A percentile compares a stretch with the other conserved stretches of the same genome.
These are phyloP conservation scores for Matsumurasca onukii DNA, from an alignment of 1,140 invertebrate species.

Conservation along the genomic window DNA sequence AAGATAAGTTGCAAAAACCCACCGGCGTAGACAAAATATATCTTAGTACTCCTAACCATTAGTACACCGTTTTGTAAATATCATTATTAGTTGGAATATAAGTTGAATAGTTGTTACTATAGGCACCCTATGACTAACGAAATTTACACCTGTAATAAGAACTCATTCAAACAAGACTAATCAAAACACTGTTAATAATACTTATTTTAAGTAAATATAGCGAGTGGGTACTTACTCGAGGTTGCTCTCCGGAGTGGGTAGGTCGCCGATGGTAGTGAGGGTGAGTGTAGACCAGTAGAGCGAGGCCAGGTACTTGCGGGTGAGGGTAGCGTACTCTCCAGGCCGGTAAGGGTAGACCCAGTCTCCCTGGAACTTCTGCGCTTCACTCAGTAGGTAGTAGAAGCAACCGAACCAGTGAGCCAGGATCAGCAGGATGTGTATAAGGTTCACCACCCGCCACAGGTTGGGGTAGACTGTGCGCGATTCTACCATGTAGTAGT, in stretches of 20 bases:
- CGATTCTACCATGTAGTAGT: slow-evolving; percentile 95
- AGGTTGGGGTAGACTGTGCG: slow-evolving; percentile 94
- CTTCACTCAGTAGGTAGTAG: slow-evolving; percentile 91
- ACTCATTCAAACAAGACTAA: too few relatives aligned
- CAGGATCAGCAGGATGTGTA: slow-evolving; percentile 91
- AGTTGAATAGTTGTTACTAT: too few relatives aligned
- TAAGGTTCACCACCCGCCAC: slow-evolving; percentile 93
- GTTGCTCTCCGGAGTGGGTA: slow-evolving; percentile 92
- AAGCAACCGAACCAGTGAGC: slow-evolving; percentile 98
- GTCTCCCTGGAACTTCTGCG: slow-evolving; percentile 75
- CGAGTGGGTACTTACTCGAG: slow-evolving; percentile 94
- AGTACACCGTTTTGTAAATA: too few relatives aligned
- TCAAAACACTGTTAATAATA: too few relatives aligned
- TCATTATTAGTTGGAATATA: too few relatives aligned
- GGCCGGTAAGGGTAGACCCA: slow-evolving; percentile 91
- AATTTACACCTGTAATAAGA: too few relatives aligned
- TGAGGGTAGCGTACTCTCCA: slow-evolving; percentile 81
- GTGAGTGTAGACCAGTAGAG: slow-evolving; percentile 96
- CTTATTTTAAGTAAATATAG: too few relatives aligned
- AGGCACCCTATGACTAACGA: too few relatives aligned
- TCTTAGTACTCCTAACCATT: too few relatives aligned
- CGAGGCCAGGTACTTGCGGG: slow-evolving; percentile 90
- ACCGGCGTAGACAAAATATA: too few relatives aligned
- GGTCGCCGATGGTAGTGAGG: slow-evolving; percentile 93
- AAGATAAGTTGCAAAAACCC: too few relatives aligned